Evolutionary conservation across 2,888 invertebrate species (phyloP).

Genomic region (Mesorhabditis belari): DNA sequence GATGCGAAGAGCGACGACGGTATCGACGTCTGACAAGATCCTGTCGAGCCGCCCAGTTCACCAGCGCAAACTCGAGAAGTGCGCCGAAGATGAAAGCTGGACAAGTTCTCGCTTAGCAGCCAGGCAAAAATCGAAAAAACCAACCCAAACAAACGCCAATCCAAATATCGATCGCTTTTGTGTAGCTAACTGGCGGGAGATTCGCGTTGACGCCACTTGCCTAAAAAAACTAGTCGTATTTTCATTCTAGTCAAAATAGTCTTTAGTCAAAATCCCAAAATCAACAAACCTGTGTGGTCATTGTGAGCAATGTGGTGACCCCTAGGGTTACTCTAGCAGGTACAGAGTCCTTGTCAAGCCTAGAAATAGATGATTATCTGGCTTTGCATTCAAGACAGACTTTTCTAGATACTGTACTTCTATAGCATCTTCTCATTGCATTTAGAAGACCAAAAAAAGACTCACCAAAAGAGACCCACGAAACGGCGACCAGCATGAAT

Average conservation of each 20-base stretch:
- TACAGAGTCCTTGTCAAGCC: conserved; percentile 53
- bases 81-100: conserved; percentile 42
- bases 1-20: conserved; percentile 4
- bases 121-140: not conserved
- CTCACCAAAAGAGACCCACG: conserved; percentile 36
- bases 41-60: conserved; percentile 38
- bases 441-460: too few species aligned
- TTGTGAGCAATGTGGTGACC: conserved; percentile 6
- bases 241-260: too few species aligned
- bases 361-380: not conserved
- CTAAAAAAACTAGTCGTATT: not conserved
- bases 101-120: not conserved
- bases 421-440: not conserved
- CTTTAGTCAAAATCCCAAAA: too few species aligned
- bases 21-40: conserved; percentile 7
- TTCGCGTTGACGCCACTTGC: conserved; percentile 49
- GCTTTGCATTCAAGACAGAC: too few species aligned
- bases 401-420: not conserved
- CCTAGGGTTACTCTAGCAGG: conserved; percentile 52
- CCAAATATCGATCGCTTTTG: conserved; percentile 48
- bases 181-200: conserved; percentile 48
- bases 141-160: conserved; percentile 35
- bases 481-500: conserved; percentile 74
- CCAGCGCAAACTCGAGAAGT: conserved; percentile 41
- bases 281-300: conserved; percentile 16